Base-by-base conservation (phyloP, 2,797 vertebrate species). In the Streptopelia turtur region DNA sequence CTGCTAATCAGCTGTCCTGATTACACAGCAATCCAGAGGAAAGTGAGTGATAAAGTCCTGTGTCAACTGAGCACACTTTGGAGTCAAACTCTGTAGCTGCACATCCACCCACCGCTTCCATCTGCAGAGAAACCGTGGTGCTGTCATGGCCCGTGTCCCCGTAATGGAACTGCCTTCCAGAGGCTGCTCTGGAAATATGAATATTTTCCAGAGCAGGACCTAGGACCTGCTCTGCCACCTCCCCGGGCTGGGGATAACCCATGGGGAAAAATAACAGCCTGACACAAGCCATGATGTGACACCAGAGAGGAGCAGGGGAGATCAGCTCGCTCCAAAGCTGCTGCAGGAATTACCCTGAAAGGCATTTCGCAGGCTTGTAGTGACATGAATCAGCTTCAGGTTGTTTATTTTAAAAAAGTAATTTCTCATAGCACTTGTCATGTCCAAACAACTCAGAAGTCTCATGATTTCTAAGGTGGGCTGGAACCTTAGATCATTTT, bases 391-490 rank as follows among this genome's bases (percentile, higher is more conserved):
- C 95, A 96, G 81, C 75, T 78, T 91, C 68, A 33, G 5, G n/a
- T 65, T 93, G 95, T 95, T 97, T 96, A 87, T 92, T 86, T 91
- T 89, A 28, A 78, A 79, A 95, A 94, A 94, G 88, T 83, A 87
- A 95, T 87, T 92, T 90, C 87, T 87, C 79, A 84, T 76, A 82
- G 89, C 83, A 79, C 79, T 88, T 94, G 88, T 96, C 80, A 37
- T 86, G 93, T 95, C 94, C 86, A 96, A 96, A 94, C 92, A 95
- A 87, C 90, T 94, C 92, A 95, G 78, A 85, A 92, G 78, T 93
- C 93, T 96, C 72, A 94, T 95, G 96, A 96, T 96, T 96, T 95
- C 93, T 92, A 69, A 95, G 86, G 95, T 96, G 92, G 96, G 95
- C 81, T 96, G 95, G 78, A 95, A 95, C 81, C 55, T 92, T 72